A percentile compares a stretch with the other conserved stretches of the same genome.
phyloP scores from a whole-genome alignment of 2,113 vertebrate species.

The Cygnus buccinator region DNA sequence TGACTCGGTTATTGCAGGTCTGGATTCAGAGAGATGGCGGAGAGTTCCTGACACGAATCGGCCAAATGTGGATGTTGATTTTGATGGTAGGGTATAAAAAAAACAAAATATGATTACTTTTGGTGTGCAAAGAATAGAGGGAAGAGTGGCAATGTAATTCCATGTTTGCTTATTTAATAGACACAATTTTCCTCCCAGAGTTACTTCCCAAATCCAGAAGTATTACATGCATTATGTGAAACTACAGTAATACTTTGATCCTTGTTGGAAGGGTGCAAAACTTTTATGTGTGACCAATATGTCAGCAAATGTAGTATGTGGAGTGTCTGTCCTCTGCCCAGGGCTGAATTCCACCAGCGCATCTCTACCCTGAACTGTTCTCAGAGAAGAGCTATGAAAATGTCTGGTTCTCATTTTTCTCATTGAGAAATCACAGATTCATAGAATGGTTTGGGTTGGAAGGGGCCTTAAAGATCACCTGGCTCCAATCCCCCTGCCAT shows the following conservation, averaged over 20 bases:
- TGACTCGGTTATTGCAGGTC: conserved; percentile 89
- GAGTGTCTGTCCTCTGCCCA: not conserved
- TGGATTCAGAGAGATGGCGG: conserved; percentile 82
- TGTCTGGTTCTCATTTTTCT: not conserved
- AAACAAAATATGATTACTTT: not conserved
- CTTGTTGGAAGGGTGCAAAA: not conserved
- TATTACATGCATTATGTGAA: not conserved
- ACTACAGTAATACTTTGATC: not conserved
- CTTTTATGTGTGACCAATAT: not conserved
- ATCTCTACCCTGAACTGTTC: not conserved
- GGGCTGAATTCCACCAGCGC: not conserved
- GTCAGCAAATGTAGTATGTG: not conserved
- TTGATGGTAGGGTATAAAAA: conserved; percentile 82
- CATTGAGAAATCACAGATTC: not conserved
- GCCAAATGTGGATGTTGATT: conserved; percentile 90
- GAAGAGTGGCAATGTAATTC: not conserved
- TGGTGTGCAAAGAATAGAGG: not conserved
- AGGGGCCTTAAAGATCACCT: too few species aligned
- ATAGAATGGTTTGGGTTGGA: too few species aligned
- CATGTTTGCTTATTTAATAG: not conserved
- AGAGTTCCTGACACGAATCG: conserved; percentile 71
- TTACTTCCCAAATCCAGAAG: not conserved
- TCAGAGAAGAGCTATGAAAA: not conserved
- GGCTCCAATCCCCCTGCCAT: too few species aligned
- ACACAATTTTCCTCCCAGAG: not conserved